Percentiles rank a stretch among this genome's conserved stretches.
Conservation (phyloP, 2,797 vertebrate species). For the Pseudocheirus occidentalis region DNA sequence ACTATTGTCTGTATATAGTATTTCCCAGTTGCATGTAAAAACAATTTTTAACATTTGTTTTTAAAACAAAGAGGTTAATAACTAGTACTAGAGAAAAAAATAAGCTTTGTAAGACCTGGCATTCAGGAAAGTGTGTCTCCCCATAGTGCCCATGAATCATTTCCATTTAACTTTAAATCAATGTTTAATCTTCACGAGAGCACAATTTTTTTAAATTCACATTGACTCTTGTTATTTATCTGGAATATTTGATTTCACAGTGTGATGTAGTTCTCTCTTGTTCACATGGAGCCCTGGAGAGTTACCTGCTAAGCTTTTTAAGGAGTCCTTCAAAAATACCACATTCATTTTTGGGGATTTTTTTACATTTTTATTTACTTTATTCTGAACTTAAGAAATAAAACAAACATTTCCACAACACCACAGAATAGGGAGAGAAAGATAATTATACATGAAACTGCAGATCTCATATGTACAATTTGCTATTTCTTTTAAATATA, state of each 20-base stretch:
- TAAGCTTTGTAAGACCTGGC: not conserved
- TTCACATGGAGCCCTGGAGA: not conserved
- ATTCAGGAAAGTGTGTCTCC: not conserved
- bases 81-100: not conserved
- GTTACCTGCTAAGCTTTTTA: not conserved
- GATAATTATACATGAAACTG: not conserved
- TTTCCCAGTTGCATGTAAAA: no score
- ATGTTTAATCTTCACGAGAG: not conserved
- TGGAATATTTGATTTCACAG: not conserved
- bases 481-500: not conserved
- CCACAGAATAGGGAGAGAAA: not conserved
- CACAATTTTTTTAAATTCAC: not conserved
- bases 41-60: no score
- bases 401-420: not conserved
- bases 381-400: not conserved
- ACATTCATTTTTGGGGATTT: not conserved
- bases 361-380: not conserved
- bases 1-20: no score
- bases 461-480: not conserved
- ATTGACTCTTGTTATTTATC: not conserved
- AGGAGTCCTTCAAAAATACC: not conserved
- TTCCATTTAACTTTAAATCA: not conserved
- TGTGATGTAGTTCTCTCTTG: not conserved
- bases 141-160: not conserved
- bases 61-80: not conserved